These are phyloP conservation scores for Sternarchorhynchus goeldii DNA, from an alignment of 2,797 vertebrate species.

Conservation along the genomic window DNA sequence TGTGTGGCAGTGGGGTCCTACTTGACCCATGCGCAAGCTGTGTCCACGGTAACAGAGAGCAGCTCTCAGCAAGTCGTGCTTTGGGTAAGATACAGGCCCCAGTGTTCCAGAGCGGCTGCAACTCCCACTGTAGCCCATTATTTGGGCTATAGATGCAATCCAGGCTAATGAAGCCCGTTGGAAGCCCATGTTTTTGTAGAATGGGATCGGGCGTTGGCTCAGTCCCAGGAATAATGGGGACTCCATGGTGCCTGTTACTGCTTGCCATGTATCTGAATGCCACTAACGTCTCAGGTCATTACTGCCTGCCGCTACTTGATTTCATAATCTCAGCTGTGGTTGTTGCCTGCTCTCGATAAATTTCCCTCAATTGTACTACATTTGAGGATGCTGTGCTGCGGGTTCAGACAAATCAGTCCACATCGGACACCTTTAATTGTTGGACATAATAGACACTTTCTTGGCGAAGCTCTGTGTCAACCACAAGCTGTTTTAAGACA, in stretches of 20 bases:
- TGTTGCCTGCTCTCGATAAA: no score
- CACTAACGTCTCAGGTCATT: not conserved
- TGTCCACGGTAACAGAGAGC: conserved; percentile 51
- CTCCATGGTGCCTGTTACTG: not conserved
- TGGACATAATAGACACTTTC: not conserved
- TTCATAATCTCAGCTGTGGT: not conserved
- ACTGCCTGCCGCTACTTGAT: not conserved
- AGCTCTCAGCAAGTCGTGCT: conserved; percentile 59
- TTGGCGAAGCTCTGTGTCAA: not conserved
- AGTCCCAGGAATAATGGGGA: not conserved
- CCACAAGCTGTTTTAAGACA: not conserved
- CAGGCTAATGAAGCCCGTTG: conserved; percentile 3
- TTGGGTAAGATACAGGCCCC: conserved; percentile 62
- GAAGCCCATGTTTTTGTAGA: not conserved
- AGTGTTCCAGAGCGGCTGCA: conserved; percentile 65
- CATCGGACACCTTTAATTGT: not conserved
- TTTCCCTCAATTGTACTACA: no score
- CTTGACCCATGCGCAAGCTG: conserved; percentile 60
- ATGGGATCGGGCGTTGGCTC: not conserved
- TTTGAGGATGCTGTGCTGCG: not conserved
- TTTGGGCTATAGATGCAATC: conserved; percentile 5
- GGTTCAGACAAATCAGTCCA: not conserved
- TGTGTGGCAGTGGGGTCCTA: not conserved
- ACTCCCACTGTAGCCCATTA: conserved; percentile 14
- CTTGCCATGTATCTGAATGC: not conserved